phyloP scores from a whole-genome alignment of 2,113 vertebrate genomes.

The Condylura cristata region DNA sequence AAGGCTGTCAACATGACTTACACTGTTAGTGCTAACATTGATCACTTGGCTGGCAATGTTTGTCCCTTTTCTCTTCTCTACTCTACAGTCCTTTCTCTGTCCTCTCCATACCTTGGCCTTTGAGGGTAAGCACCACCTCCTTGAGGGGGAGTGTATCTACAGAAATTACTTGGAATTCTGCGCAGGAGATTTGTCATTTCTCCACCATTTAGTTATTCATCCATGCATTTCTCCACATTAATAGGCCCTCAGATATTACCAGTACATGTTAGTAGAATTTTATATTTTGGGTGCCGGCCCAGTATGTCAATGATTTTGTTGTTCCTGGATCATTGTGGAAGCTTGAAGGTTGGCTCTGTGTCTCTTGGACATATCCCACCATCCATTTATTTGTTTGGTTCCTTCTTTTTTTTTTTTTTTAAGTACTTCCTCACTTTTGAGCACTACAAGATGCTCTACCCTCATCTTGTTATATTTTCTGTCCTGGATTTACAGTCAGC shows the following conservation, averaged over 20 bases:
- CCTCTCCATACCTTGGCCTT: background rate
- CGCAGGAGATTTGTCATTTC: slow-evolving; percentile 14
- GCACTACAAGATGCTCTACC: background rate
- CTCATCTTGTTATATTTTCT: background rate
- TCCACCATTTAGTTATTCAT: slow-evolving; percentile 16
- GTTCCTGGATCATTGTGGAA: background rate
- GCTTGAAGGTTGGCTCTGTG: slow-evolving; percentile 2
- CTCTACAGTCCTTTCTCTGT: background rate
- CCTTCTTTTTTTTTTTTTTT: background rate
- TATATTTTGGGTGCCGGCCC: background rate
- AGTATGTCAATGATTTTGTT: background rate
- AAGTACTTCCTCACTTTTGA: background rate
- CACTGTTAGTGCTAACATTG: background rate
- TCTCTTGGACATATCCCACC: background rate
- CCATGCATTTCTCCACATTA: background rate
- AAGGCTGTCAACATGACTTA: background rate
- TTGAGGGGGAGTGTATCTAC: background rate
- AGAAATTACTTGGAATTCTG: slow-evolving; percentile 27
- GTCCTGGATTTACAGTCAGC: background rate
- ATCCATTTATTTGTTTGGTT: background rate
- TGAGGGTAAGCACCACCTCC: background rate
- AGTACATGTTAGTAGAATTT: background rate
- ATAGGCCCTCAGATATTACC: background rate
- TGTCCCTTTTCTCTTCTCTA: background rate
- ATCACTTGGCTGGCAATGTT: background rate